Base-by-base conservation (phyloP, 2,797 vertebrate genomes). In the Sparus aurata region DNA sequence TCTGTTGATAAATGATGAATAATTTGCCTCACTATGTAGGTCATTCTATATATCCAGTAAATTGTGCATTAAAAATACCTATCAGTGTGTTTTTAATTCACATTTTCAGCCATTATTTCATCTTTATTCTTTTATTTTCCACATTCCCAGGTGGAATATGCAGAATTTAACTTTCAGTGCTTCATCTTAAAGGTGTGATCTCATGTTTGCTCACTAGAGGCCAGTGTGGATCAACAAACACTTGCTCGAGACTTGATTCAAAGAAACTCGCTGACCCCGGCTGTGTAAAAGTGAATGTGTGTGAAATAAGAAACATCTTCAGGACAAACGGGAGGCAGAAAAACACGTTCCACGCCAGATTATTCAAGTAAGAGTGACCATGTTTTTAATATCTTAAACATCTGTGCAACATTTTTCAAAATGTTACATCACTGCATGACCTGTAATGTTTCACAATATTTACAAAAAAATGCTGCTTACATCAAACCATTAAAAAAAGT, bases 401-500 rank as follows among this genome's bases (percentile, higher is more conserved):
- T 97, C 93, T 96, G 97, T 97, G 97, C 96, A 98, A 98, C 97
- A 97, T 98, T 97, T 93, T 92, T 96, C 95, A 95, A 90, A 98
- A 97, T 98, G 97, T 98, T 96, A 96, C 96, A 97, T 95, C 96
- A 97, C 97, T 94, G 96, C 94, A 97, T 96, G 96, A 97, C 96
- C 97, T 98, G 96, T 96, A 97, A 97, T 94, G 96, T 96, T 91
- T 97, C 96, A 98, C 96, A 96, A 96, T 97, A 98, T 98, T 97
- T 97, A 98, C 97, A 98, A 95, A 91, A 95, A 94, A 94, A 97
- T 95, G 93, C 90, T 94, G 96, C 96, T 96, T 96, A 97, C 96
- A 97, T 79, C 92, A 97, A 97, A 97, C 93, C 94, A 95, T 91
- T 94, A 92, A 93, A 92, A 93, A 91, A 93, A 91, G 89, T 87